phyloP scores from a whole-genome alignment of 2,113 vertebrate genomes.

The Arizona elegans region DNA sequence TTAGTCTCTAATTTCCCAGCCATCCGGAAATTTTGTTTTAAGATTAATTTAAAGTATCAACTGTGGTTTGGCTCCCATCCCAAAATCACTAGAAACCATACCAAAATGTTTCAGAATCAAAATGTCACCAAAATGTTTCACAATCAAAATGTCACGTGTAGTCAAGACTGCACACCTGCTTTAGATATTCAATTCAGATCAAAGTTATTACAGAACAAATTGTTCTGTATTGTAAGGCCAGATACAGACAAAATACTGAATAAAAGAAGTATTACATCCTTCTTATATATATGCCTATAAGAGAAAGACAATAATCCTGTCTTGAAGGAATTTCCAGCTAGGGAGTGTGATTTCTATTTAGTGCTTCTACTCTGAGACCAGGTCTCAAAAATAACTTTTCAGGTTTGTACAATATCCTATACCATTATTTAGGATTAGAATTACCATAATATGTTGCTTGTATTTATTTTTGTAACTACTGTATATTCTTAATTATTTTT shows the following conservation, averaged over 20 bases:
- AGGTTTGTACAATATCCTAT: neutral
- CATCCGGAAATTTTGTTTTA: neutral
- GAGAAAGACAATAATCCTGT: neutral
- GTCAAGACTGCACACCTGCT: neutral
- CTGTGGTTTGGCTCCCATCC: neutral
- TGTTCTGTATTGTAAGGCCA: neutral
- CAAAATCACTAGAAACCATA: neutral
- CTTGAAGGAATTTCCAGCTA: neutral
- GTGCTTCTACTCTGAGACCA: too few species aligned
- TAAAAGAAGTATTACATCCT: neutral
- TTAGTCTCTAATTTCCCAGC: neutral
- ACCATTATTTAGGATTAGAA: neutral
- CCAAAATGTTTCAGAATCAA: neutral
- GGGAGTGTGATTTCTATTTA: too few species aligned
- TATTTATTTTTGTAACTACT: neutral
- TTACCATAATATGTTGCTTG: neutral
- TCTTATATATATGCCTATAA: too few species aligned
- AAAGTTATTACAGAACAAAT: neutral
- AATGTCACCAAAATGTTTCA: neutral
- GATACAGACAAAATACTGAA: neutral
- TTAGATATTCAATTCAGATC: neutral
- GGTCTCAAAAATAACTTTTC: too few species aligned
- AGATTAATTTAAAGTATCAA: neutral
- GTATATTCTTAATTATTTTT: neutral
- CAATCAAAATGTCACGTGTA: neutral